A percentile compares a stretch with the other conserved stretches of the same genome.
These are phyloP conservation scores for Alviniconcha strummeri DNA, from an alignment of 2,888 invertebrate genomes.

Conservation along the genomic window DNA sequence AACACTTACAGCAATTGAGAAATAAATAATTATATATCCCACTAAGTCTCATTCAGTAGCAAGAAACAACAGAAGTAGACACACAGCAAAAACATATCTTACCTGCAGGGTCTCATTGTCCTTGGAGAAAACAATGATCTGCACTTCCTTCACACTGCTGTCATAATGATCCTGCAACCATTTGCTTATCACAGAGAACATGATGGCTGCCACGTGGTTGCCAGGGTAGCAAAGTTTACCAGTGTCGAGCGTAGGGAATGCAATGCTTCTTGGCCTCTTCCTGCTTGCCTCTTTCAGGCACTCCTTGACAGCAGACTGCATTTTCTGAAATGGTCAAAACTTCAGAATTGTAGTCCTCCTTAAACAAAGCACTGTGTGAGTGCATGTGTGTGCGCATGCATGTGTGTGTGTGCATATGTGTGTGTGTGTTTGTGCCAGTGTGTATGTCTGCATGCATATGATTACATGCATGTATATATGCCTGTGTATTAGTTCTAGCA, in stretches of 20 bases:
- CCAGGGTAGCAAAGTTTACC: conserved; percentile 32
- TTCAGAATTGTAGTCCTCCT: too few relatives aligned
- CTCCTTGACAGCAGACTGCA: conserved; percentile 12
- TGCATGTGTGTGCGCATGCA: too few relatives aligned
- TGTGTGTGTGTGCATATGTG: background rate
- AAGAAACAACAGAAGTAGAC: too few relatives aligned
- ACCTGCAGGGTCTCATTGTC: conserved; percentile 24
- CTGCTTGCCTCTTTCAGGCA: conserved; percentile 34
- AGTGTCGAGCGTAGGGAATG: conserved; percentile 36
- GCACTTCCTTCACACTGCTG: conserved; percentile 16
- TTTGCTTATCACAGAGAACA: conserved; percentile 2
- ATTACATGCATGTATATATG: too few relatives aligned
- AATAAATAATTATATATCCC: too few relatives aligned
- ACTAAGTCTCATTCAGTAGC: too few relatives aligned
- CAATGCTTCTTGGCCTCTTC: conserved; percentile 28
- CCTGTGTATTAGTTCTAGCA: too few relatives aligned
- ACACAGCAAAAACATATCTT: background rate
- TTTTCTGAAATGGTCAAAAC: conserved; percentile 5
- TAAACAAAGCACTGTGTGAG: too few relatives aligned
- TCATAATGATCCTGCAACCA: conserved; percentile 17
- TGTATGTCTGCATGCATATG: background rate
- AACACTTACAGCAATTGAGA: too few relatives aligned
- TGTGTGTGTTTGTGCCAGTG: background rate
- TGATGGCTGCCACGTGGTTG: conserved; percentile 22
- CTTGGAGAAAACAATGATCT: conserved; percentile 23